Conservation (phyloP, 2,797 vertebrate genomes). For the Macroramphosus scolopax region DNA sequence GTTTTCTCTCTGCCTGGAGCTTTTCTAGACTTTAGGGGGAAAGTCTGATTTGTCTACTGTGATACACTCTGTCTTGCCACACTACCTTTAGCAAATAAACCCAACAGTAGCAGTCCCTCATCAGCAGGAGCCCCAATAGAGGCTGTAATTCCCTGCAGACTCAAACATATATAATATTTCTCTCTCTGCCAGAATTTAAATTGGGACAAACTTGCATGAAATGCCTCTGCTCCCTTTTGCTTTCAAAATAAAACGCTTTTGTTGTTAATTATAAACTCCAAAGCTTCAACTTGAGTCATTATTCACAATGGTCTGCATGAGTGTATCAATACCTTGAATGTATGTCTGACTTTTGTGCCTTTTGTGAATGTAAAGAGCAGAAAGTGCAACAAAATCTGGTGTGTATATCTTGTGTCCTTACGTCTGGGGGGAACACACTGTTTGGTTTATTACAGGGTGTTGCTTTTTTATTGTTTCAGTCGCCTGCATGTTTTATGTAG, state of each 20-base stretch:
- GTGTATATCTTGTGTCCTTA: slow-evolving; percentile 5
- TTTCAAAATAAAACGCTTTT: slow-evolving; percentile 1
- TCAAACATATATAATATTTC: slow-evolving; percentile 45
- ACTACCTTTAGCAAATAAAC: slow-evolving; percentile 49
- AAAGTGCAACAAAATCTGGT: not conserved
- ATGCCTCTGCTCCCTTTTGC: slow-evolving; percentile 27
- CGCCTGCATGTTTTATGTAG: slow-evolving; percentile 45
- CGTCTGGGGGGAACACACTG: slow-evolving; percentile 10
- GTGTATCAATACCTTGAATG: no score
- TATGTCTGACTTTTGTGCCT: no score
- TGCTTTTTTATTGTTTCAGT: slow-evolving; percentile 26
- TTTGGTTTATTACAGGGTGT: slow-evolving; percentile 31
- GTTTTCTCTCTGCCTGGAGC: slow-evolving; percentile 49
- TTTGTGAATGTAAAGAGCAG: slow-evolving; percentile 26
- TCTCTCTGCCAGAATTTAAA: slow-evolving; percentile 47
- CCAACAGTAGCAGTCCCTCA: slow-evolving; percentile 39
- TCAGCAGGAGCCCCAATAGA: slow-evolving; percentile 43
- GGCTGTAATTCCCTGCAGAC: slow-evolving; percentile 50
- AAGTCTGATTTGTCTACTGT: slow-evolving; percentile 60
- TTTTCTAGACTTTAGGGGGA: slow-evolving; percentile 42
- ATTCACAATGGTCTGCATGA: slow-evolving; percentile 3
- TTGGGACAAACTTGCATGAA: slow-evolving; percentile 48
- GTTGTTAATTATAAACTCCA: no score
- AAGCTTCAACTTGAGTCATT: slow-evolving; percentile 20
- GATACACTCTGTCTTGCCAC: slow-evolving; percentile 40